These are phyloP conservation scores for Hycleus cichorii DNA, from an alignment of 1,140 invertebrate species.

Conservation along the genomic window DNA sequence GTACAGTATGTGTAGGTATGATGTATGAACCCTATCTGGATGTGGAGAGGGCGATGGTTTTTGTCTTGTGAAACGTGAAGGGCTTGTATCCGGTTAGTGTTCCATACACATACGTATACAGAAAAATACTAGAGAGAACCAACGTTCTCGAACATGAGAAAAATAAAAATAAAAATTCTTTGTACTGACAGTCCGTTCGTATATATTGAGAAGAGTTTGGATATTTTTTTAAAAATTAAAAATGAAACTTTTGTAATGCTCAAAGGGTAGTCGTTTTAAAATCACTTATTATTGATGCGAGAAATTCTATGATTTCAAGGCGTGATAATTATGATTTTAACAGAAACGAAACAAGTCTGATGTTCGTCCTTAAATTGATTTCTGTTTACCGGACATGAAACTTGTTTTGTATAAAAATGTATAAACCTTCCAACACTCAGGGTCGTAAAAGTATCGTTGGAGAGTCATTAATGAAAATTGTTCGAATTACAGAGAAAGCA, in stretches of 20 bases:
- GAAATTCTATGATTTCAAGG: not conserved
- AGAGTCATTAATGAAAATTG: slow-evolving; percentile 6
- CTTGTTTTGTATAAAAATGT: too few relatives aligned
- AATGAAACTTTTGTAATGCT: slow-evolving; percentile 28
- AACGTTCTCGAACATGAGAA: not conserved
- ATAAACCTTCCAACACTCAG: slow-evolving; percentile 31
- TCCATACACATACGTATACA: not conserved
- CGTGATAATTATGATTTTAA: slow-evolving; percentile 3
- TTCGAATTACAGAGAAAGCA: slow-evolving; percentile 6
- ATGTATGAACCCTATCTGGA: not conserved
- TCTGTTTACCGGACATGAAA: not conserved
- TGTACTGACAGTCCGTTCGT: slow-evolving; percentile 34
- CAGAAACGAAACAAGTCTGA: too few relatives aligned
- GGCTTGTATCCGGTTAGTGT: not conserved
- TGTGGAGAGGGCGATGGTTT: too few relatives aligned
- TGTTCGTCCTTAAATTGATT: not conserved
- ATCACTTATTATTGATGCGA: not conserved
- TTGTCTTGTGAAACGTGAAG: too few relatives aligned
- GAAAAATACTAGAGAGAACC: not conserved
- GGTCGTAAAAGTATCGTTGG: slow-evolving; percentile 17
- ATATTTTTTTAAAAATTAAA: slow-evolving; percentile 32
- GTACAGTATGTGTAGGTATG: too few relatives aligned
- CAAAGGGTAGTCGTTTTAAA: slow-evolving; percentile 17
- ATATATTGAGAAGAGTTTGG: slow-evolving; percentile 34
- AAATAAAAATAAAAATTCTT: not conserved